Percentiles rank a stretch among this genome's conserved stretches.
These are phyloP conservation scores for Eira barbara DNA, from an alignment of 2,113 vertebrate genomes.

Conservation along the genomic window DNA sequence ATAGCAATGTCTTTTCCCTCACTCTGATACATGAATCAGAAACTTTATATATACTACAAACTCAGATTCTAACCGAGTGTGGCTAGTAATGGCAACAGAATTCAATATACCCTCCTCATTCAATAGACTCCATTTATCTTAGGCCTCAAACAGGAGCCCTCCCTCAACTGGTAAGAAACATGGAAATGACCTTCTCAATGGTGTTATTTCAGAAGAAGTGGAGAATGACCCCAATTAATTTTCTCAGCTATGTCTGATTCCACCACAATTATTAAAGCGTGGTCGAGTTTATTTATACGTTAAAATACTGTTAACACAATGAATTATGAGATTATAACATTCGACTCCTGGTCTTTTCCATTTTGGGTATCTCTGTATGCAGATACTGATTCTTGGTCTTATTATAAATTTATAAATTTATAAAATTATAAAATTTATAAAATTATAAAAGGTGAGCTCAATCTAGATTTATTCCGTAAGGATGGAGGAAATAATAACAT, in stretches of 20 bases:
- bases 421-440: too few species aligned
- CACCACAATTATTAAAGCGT: not conserved
- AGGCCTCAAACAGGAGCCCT: not conserved
- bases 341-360: not conserved
- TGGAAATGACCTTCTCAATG: conserved; percentile 3
- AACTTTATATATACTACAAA: conserved; percentile 26
- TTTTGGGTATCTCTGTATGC: not conserved
- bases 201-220: not conserved
- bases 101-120: not conserved
- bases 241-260: not conserved
- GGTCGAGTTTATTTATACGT: not conserved
- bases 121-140: not conserved
- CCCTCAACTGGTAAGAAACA: not conserved
- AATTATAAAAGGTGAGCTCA: not conserved
- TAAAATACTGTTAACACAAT: not conserved
- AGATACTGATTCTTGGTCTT: not conserved
- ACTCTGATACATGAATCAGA: conserved; percentile 20
- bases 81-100: not conserved
- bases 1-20: not conserved
- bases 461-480: not conserved
- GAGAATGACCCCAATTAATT: not conserved
- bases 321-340: not conserved
- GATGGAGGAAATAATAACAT: not conserved
- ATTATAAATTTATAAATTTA: not conserved
- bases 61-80: conserved; percentile 12